Evolutionary conservation across 2,797 vertebrate genomes (phyloP).

Genomic region (Natrix natrix): DNA sequence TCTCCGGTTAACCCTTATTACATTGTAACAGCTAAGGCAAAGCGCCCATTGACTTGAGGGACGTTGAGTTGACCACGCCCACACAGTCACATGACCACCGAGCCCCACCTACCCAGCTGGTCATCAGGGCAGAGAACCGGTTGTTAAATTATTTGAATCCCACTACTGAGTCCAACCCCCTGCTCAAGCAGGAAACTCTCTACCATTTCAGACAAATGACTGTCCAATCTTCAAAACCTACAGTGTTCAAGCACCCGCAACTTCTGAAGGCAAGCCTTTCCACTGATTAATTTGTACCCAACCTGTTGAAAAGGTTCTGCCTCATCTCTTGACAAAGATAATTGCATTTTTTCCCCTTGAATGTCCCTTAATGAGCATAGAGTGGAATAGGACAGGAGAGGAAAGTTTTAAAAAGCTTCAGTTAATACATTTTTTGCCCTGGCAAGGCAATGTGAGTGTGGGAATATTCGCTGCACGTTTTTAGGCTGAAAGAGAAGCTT

Average conservation of each 20-base stretch:
- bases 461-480: background rate
- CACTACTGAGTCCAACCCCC: background rate
- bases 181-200: background rate
- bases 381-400: background rate
- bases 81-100: too few species aligned
- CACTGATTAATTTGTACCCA: background rate
- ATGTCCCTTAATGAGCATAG: background rate
- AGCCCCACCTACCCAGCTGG: too few species aligned
- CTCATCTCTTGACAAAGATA: background rate
- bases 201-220: background rate
- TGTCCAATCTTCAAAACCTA: background rate
- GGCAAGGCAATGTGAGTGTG: background rate
- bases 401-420: background rate
- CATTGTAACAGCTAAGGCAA: too few species aligned
- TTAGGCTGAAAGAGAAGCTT: conserved; percentile 12
- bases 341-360: background rate
- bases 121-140: too few species aligned
- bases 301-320: background rate
- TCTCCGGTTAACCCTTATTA: too few species aligned
- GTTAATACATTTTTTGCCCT: background rate
- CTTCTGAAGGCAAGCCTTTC: background rate
- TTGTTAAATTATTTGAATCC: too few species aligned
- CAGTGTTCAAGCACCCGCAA: background rate
- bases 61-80: too few species aligned
- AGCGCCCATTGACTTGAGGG: too few species aligned